Percentiles rank a stretch among this genome's conserved stretches.
Conservation (phyloP, 2,797 vertebrate species). For the Lindbergichthys nudifrons region DNA sequence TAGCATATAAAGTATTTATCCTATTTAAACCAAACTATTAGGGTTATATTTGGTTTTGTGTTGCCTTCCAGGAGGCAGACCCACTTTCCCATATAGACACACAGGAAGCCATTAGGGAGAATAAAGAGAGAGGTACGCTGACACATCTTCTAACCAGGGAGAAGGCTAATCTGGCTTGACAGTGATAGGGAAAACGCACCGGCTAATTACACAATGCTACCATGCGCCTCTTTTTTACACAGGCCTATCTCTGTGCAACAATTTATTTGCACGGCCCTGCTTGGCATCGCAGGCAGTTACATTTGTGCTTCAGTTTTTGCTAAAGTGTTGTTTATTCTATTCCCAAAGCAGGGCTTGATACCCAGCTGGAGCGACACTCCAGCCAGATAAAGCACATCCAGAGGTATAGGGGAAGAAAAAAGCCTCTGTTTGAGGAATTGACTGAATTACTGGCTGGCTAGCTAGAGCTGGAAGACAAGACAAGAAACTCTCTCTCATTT, state of each 20-base stretch:
- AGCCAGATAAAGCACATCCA: slow-evolving; percentile 78
- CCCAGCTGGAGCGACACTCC: slow-evolving; percentile 75
- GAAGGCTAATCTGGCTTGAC: slow-evolving; percentile 76
- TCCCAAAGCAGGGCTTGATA: slow-evolving; percentile 62
- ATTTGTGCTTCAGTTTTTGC: slow-evolving; percentile 57
- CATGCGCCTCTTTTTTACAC: slow-evolving; percentile 52
- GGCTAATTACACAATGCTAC: slow-evolving; percentile 76
- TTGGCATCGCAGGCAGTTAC: slow-evolving; percentile 43
- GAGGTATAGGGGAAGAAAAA: slow-evolving; percentile 69
- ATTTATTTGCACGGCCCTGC: slow-evolving; percentile 63
- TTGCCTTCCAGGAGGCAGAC: slow-evolving; percentile 59
- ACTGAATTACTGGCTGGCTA: slow-evolving; percentile 77
- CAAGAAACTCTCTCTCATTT: slow-evolving; percentile 81
- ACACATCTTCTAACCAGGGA: slow-evolving; percentile 72
- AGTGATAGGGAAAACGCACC: slow-evolving; percentile 67
- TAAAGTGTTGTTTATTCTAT: slow-evolving; percentile 72
- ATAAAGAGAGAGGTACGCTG: slow-evolving; percentile 74
- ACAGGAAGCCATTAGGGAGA: slow-evolving; percentile 72
- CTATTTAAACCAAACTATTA: slow-evolving; percentile 50
- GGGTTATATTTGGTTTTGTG: slow-evolving; percentile 49
- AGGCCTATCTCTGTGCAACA: slow-evolving; percentile 51
- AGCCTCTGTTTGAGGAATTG: slow-evolving; percentile 73
- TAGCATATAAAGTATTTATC: slow-evolving; percentile 29
- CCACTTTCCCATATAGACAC: slow-evolving; percentile 70
- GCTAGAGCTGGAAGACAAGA: slow-evolving; percentile 73